phyloP scores from a whole-genome alignment of 2,888 invertebrate species.

The Himalopsyche japonica region DNA sequence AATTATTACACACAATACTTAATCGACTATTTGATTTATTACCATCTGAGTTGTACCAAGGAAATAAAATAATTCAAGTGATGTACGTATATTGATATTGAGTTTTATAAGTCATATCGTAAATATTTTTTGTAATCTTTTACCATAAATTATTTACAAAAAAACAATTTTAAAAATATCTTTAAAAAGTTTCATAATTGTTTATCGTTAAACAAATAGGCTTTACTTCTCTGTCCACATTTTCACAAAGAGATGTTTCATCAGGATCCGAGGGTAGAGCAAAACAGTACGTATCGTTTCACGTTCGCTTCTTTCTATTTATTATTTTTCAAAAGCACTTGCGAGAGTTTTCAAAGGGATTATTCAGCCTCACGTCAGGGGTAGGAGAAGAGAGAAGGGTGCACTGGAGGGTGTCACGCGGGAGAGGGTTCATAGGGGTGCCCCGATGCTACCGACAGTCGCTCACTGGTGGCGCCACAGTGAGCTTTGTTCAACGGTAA shows the following conservation, averaged over 20 bases:
- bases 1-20: too few species aligned
- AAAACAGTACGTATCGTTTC: background rate
- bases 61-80: too few species aligned
- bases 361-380: background rate
- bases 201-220: background rate
- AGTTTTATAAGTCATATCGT: too few species aligned
- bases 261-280: background rate
- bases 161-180: background rate
- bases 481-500: conserved; percentile 5
- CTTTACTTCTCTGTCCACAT: background rate
- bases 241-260: background rate
- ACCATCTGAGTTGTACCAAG: too few species aligned
- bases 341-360: conserved; percentile 17
- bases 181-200: background rate
- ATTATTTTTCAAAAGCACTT: conserved; percentile 23
- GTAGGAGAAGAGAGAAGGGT: background rate
- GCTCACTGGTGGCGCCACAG: conserved; percentile 12
- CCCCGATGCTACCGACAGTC: conserved; percentile 19
- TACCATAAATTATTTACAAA: background rate
- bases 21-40: too few species aligned
- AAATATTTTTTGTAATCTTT: background rate
- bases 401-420: background rate
- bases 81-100: too few species aligned
- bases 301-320: conserved; percentile 6
- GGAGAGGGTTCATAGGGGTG: conserved; percentile 4